These are phyloP conservation scores for Agriopis leucophaearia DNA, from an alignment of 2,888 invertebrate species.

Conservation along the genomic window DNA sequence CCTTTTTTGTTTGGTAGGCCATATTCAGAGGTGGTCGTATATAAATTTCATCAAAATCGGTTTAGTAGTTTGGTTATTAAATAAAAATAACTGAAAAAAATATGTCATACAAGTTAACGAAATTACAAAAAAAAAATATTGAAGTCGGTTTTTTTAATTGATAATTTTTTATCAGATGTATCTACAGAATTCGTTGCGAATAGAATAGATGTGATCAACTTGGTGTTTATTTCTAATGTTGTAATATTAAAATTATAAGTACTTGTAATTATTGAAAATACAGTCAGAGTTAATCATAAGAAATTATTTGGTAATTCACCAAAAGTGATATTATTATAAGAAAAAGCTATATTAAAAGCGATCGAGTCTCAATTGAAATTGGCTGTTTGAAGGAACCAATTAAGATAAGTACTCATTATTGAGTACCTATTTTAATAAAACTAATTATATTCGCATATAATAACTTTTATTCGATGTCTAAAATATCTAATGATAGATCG, in stretches of 20 bases:
- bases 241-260: constrained; percentile 3
- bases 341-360: constrained; percentile 54
- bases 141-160: too few relatives aligned
- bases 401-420: constrained; percentile 51
- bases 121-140: too few relatives aligned
- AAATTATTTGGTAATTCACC: constrained; percentile 50
- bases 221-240: constrained; percentile 8
- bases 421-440: constrained; percentile 43
- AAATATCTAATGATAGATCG: neutral
- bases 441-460: constrained; percentile 6
- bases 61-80: too few relatives aligned
- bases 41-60: too few relatives aligned
- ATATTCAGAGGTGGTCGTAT: too few relatives aligned
- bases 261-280: constrained; percentile 4
- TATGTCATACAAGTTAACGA: too few relatives aligned
- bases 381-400: constrained; percentile 67
- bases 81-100: too few relatives aligned
- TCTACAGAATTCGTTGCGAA: too few relatives aligned
- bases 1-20: too few relatives aligned
- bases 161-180: too few relatives aligned
- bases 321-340: constrained; percentile 75
- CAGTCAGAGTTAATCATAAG: constrained; percentile 34
- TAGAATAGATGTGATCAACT: neutral
- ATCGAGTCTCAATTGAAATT: constrained; percentile 61
- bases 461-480: neutral